phyloP scores from a whole-genome alignment of 2,888 invertebrate species.

The Hyppa rectilinea region DNA sequence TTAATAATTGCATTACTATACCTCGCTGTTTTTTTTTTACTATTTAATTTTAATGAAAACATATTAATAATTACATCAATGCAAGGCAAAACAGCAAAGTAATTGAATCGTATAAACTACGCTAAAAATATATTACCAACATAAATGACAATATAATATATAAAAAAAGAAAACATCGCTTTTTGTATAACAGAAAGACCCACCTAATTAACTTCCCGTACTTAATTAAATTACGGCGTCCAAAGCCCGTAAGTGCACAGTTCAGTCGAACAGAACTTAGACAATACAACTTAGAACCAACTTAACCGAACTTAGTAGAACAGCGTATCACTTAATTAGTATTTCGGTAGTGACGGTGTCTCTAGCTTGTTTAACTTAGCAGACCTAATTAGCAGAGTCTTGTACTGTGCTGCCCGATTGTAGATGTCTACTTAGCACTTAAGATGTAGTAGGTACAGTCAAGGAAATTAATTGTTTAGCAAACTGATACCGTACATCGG shows the following conservation, averaged over 20 bases:
- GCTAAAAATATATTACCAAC: background rate
- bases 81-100: background rate
- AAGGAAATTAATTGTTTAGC: no score
- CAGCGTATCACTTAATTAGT: conserved; percentile 82
- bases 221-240: conserved; percentile 35
- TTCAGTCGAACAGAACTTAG: conserved; percentile 68
- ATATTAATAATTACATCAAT: background rate
- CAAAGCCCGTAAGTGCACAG: conserved; percentile 26
- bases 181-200: conserved; percentile 8
- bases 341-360: conserved; percentile 70
- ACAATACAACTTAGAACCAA: conserved; percentile 80
- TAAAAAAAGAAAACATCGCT: background rate
- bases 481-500: no score
- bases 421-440: conserved; percentile 23
- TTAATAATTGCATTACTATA: no score
- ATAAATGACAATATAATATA: background rate
- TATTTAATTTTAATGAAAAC: background rate
- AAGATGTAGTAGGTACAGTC: no score
- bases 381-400: conserved; percentile 82
- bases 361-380: conserved; percentile 82
- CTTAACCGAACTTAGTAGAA: conserved; percentile 71
- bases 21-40: no score
- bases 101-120: no score
- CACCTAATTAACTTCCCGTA: conserved; percentile 14
- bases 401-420: conserved; percentile 57